Conservation (phyloP, 2,113 vertebrate species). For the Crocuta crocuta region DNA sequence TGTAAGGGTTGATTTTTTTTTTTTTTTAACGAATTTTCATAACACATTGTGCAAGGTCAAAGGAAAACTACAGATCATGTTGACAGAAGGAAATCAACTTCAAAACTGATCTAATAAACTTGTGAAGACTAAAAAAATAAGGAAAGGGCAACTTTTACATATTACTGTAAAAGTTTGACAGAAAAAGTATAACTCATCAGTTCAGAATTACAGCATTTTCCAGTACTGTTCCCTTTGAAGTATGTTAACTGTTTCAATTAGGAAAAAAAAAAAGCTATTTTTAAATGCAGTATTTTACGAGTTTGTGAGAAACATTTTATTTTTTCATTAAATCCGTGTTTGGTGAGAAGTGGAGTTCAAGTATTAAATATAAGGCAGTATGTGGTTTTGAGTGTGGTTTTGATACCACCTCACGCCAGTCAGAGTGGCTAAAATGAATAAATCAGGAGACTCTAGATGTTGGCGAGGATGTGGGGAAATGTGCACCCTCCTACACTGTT, state of each 20-base stretch:
- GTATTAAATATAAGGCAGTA: neutral
- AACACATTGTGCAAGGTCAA: conserved; percentile 53
- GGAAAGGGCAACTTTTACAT: neutral
- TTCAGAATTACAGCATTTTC: conserved; percentile 68
- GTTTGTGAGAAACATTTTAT: conserved; percentile 8
- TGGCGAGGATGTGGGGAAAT: too few relatives aligned
- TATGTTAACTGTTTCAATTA: conserved; percentile 45
- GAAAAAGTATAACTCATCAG: conserved; percentile 40
- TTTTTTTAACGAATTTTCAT: neutral
- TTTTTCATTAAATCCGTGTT: neutral
- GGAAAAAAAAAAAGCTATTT: neutral
- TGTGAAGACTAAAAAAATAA: conserved; percentile 52
- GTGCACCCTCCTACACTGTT: too few relatives aligned
- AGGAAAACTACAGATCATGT: conserved; percentile 41
- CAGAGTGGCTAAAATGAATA: too few relatives aligned
- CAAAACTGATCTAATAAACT: conserved; percentile 41
- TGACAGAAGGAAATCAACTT: conserved; percentile 48
- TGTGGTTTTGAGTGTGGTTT: neutral
- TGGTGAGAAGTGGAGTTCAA: neutral
- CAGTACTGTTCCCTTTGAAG: conserved; percentile 57
- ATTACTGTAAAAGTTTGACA: conserved; percentile 47
- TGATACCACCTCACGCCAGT: too few relatives aligned
- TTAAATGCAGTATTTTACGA: neutral
- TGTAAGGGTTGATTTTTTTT: neutral
- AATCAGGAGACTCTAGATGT: too few relatives aligned